phyloP scores from a whole-genome alignment of 2,113 vertebrate species.

The Pachypanchax playfairii region DNA sequence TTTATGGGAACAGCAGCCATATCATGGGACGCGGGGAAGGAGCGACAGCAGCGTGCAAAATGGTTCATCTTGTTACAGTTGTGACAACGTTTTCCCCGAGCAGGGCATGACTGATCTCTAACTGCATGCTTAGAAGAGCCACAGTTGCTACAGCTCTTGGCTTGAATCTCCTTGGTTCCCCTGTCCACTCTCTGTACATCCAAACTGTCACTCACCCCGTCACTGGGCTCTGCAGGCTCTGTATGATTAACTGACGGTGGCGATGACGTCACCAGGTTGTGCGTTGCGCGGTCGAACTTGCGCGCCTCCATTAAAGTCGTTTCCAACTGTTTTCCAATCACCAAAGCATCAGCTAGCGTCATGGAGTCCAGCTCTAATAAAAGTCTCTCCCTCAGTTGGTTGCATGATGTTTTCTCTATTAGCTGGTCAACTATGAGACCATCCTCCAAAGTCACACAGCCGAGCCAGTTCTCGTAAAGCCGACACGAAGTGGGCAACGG shows the following conservation, averaged over 20 bases:
- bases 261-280: no score
- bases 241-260: not conserved
- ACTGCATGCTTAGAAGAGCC: not conserved
- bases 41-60: not conserved
- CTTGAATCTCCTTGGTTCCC: not conserved
- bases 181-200: conserved; percentile 3
- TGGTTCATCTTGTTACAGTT: not conserved
- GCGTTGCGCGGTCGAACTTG: not conserved
- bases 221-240: not conserved
- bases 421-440: not conserved
- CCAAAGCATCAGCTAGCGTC: not conserved
- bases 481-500: not conserved
- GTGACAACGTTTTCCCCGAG: not conserved
- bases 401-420: not conserved
- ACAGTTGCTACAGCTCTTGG: not conserved
- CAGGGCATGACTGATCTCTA: not conserved
- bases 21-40: no score
- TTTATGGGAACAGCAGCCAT: no score
- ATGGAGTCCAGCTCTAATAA: not conserved
- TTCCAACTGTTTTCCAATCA: not conserved
- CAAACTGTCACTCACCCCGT: not conserved
- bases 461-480: not conserved
- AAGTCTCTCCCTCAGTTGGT: not conserved
- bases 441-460: not conserved
- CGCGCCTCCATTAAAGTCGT: not conserved